A percentile compares a stretch with the other conserved stretches of the same genome.
phyloP scores from a whole-genome alignment of 2,888 invertebrate species.

The Alsophila aescularia region DNA sequence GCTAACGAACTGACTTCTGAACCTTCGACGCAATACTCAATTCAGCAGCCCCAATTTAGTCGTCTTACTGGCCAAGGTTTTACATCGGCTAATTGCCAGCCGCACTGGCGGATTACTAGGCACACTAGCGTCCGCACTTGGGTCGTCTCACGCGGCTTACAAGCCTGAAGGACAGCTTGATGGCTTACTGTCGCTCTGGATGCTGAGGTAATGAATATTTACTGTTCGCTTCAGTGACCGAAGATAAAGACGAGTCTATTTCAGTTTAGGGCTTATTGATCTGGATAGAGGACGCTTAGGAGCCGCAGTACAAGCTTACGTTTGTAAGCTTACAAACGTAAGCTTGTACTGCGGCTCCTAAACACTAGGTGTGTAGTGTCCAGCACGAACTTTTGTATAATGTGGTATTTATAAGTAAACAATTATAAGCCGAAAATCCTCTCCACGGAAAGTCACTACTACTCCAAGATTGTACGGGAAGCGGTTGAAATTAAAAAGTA shows the following conservation, averaged over 20 bases:
- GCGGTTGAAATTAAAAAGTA: too few relatives aligned
- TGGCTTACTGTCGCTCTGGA: constrained; percentile 2
- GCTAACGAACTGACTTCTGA: too few relatives aligned
- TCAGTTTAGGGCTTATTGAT: neutral
- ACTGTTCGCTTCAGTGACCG: neutral
- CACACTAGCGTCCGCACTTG: neutral
- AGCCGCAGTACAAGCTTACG: too few relatives aligned
- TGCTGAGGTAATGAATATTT: neutral
- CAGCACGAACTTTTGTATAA: too few relatives aligned
- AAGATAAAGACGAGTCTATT: neutral
- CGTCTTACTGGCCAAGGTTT: constrained; percentile 1
- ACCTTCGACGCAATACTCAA: neutral
- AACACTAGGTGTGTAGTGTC: too few relatives aligned
- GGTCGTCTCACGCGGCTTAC: constrained; percentile 2
- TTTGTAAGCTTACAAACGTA: too few relatives aligned
- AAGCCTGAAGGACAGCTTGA: constrained; percentile 5
- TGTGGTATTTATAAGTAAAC: too few relatives aligned
- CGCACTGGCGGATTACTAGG: constrained; percentile 15
- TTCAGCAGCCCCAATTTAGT: constrained; percentile 5
- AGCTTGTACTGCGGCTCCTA: too few relatives aligned
- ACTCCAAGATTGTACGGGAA: too few relatives aligned
- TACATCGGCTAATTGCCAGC: constrained; percentile 10
- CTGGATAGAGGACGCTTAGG: too few relatives aligned
- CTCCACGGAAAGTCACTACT: too few relatives aligned
- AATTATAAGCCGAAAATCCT: too few relatives aligned